Evolutionary conservation across 2,888 invertebrate species (phyloP).

Genomic region (Thymelicus lineola): DNA sequence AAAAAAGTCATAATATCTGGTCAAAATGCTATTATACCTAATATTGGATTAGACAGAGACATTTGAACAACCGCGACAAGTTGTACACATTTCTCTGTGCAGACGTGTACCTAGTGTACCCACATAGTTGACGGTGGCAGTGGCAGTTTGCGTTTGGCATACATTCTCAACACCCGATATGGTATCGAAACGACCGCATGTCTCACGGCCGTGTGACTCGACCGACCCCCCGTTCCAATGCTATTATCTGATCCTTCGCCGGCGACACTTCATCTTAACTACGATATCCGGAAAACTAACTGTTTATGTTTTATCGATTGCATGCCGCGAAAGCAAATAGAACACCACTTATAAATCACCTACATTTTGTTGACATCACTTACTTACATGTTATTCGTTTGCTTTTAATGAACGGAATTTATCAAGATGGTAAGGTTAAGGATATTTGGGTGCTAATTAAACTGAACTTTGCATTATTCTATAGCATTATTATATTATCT

Average conservation of each 20-base stretch:
- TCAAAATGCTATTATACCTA: no score
- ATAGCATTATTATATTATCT: no score
- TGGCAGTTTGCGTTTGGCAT: conserved; percentile 75
- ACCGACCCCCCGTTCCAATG: conserved; percentile 57
- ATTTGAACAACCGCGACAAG: no score
- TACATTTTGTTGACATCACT: not conserved
- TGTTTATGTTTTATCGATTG: conserved; percentile 31
- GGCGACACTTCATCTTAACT: conserved; percentile 37
- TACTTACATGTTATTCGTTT: no score
- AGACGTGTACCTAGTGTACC: conserved; percentile 5
- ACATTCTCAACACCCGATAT: conserved; percentile 78
- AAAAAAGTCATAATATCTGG: no score
- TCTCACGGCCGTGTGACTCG: conserved; percentile 67
- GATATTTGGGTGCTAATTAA: no score
- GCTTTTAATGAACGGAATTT: no score
- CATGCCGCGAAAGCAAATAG: conserved; percentile 14
- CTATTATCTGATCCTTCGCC: conserved; percentile 49
- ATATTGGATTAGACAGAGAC: no score
- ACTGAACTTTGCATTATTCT: no score
- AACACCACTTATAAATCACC: conserved; percentile 6
- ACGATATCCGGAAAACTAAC: conserved; percentile 38
- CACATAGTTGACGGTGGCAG: conserved; percentile 43
- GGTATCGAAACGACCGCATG: conserved; percentile 65
- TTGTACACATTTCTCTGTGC: not conserved
- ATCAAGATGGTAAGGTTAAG: no score